A percentile compares a stretch with the other conserved stretches of the same genome.
Conservation (phyloP, 1,140 invertebrate genomes). For the Octopus bimaculoides region DNA sequence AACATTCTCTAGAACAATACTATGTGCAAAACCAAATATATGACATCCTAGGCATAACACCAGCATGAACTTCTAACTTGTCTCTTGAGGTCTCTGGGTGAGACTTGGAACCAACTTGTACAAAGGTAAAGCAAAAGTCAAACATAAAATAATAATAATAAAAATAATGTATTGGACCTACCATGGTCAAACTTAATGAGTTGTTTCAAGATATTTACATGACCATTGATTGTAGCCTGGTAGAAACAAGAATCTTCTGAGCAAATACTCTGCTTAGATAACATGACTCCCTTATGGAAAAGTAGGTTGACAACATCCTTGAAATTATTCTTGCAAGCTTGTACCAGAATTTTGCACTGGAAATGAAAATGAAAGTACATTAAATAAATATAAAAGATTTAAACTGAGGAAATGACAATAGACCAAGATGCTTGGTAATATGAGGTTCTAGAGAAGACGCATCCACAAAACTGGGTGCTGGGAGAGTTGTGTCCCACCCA, state of each 20-base stretch:
- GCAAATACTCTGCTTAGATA: neutral
- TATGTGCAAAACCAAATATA: neutral
- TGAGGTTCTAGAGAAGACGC: too few relatives aligned
- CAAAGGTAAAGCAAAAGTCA: constrained; percentile 4
- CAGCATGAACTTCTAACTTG: neutral
- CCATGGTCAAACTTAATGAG: constrained; percentile 30
- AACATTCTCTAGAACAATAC: neutral
- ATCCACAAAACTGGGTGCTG: too few relatives aligned
- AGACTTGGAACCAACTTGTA: constrained; percentile 17
- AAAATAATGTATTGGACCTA: constrained; percentile 21
- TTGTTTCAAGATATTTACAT: constrained; percentile 22
- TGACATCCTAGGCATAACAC: neutral
- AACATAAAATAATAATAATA: neutral
- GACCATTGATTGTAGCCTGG: constrained; percentile 29
- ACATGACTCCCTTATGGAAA: neutral
- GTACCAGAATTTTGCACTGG: neutral
- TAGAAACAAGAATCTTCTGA: constrained; percentile 31
- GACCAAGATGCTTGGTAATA: too few relatives aligned
- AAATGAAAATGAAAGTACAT: neutral
- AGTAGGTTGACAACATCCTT: neutral
- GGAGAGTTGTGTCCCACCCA: too few relatives aligned
- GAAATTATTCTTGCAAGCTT: neutral
- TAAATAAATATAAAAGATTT: too few relatives aligned
- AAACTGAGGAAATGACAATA: too few relatives aligned
- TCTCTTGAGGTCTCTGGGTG: neutral